Base-by-base conservation (phyloP, 2,113 vertebrate species). In the Scomber colias region DNA sequence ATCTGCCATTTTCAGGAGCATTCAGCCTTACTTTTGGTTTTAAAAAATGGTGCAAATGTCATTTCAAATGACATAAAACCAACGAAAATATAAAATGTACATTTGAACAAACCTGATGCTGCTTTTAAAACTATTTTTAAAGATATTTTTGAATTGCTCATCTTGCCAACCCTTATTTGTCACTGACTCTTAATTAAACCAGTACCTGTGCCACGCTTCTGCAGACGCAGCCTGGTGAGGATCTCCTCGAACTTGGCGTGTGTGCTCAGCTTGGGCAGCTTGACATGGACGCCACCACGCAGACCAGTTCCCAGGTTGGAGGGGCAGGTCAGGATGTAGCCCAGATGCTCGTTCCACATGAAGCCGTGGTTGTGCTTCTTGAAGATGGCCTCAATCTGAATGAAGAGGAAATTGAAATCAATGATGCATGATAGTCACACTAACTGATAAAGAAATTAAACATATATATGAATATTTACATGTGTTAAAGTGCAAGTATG, bases 131-230 rank as follows among this genome's bases (percentile, higher is more conserved):
- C 19, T 27, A 27, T 27, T 27, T 27, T 27, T 27, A 27, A 27
- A 27, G 24, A 27, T 27, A 27, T 27, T 27, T 27, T 27, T 27
- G 24, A 27, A 27, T 27, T 27, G 24, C 24, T 27, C 24, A 27
- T 27, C 24, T 27, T 27, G 24, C 24, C 24, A 27, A 27, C 24
- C 24, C 24, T 27, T 27, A 27, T 27, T 27, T 27, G 24, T 27
- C 3, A 27, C 24, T 27, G 24, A 27, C 24, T 27, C 24, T 27
- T 27, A 27, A 27, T 27, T 27, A 27, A n/a, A 19, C 51, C 17
- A 62, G 13, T 87, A 98, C 97, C 97, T 95, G 97, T 98, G 93
- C 97, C 97, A n/a, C 97, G 96, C 84, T 98, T 98, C 95, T 98
- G 97, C 94, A 98, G 96, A 63, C 97, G 97, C 80, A 98, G 96